Conservation (phyloP, 1,140 invertebrate genomes). For the Proctacanthus coquilletti region DNA sequence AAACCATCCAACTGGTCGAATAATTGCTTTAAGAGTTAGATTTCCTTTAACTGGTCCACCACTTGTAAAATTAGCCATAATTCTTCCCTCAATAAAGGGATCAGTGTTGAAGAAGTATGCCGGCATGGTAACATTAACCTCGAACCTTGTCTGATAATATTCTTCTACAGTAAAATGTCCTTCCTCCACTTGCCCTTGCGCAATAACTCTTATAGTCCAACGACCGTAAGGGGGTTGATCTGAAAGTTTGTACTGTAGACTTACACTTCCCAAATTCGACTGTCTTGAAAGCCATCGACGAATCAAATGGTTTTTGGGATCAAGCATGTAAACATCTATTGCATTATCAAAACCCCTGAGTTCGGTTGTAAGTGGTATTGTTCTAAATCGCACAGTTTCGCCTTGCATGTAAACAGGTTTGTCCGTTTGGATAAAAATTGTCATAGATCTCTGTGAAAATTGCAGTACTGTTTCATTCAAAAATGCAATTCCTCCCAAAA, state of each 20-base stretch:
- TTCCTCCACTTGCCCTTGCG: constrained; percentile 75
- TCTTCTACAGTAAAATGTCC: constrained; percentile 79
- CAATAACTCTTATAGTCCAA: constrained; percentile 79
- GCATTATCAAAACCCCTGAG: constrained; percentile 74
- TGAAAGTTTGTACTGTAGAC: constrained; percentile 74
- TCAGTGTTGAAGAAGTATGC: constrained; percentile 82
- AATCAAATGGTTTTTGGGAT: constrained; percentile 72
- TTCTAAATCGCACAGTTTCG: constrained; percentile 72
- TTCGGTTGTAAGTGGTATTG: constrained; percentile 79
- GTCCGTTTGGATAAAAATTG: constrained; percentile 89
- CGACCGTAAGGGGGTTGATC: constrained; percentile 84
- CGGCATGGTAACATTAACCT: constrained; percentile 91
- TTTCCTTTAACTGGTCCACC: constrained; percentile 72
- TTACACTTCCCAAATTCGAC: constrained; percentile 82
- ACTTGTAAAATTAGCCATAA: constrained; percentile 89
- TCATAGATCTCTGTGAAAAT: constrained; percentile 82
- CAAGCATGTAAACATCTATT: constrained; percentile 78
- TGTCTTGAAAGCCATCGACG: constrained; percentile 73
- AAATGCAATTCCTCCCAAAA: constrained; percentile 72
- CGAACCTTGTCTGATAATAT: constrained; percentile 84
- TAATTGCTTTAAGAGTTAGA: constrained; percentile 63
- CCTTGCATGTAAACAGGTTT: constrained; percentile 92
- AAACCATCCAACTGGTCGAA: constrained; percentile 48
- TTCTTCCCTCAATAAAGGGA: constrained; percentile 60
- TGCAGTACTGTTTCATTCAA: constrained; percentile 61